These are phyloP conservation scores for Pipistrellus nathusii DNA, from an alignment of 2,797 vertebrate species.

Conservation along the genomic window DNA sequence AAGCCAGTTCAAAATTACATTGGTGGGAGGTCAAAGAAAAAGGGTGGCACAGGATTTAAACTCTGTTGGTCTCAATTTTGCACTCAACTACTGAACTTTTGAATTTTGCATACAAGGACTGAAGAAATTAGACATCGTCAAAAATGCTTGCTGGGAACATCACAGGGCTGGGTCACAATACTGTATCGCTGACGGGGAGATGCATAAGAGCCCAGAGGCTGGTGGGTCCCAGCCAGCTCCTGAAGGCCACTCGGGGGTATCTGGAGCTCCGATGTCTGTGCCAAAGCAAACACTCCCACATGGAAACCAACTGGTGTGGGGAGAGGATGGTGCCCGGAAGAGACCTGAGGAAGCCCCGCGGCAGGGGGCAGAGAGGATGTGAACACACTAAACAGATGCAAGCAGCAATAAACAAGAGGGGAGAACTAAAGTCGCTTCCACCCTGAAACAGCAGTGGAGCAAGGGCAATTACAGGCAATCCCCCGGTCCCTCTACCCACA, in stretches of 20 bases:
- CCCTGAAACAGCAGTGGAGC: background rate
- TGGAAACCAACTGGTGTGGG: conserved; percentile 31
- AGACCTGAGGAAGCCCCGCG: background rate
- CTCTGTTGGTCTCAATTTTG: background rate
- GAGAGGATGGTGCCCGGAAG: background rate
- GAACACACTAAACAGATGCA: conserved; percentile 32
- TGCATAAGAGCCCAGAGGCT: background rate
- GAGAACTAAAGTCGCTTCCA: background rate
- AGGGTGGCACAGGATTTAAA: background rate
- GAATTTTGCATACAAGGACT: background rate
- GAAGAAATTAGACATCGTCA: background rate
- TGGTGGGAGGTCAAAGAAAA: background rate
- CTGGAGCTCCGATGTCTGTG: background rate
- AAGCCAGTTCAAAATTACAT: background rate
- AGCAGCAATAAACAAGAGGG: background rate
- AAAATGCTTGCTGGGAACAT: background rate
- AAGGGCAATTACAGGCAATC: background rate
- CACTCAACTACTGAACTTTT: background rate
- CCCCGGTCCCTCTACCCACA: background rate
- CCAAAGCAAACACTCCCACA: conserved; percentile 35
- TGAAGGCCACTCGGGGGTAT: background rate
- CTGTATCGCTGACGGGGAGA: background rate
- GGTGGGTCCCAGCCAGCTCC: background rate
- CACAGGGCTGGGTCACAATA: background rate
- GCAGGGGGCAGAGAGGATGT: conserved; percentile 22